A percentile compares a stretch with the other conserved stretches of the same genome.
Conservation (phyloP, 2,888 invertebrate genomes). For the Drosophila hamatofila region DNA sequence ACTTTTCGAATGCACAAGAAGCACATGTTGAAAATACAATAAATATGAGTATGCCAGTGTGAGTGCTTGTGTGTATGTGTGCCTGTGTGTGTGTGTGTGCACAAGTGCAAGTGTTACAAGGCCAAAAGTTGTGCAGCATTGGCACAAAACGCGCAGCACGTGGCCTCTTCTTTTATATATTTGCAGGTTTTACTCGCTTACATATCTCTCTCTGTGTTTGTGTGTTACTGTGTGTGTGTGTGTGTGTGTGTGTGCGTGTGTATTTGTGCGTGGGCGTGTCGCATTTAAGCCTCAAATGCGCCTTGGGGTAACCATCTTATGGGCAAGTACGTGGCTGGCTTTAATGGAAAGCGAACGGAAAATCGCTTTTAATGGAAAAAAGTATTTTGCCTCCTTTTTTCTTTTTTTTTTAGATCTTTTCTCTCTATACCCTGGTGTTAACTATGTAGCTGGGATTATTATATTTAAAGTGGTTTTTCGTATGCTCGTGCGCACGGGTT, state of each 20-base stretch:
- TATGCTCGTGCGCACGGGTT: not conserved
- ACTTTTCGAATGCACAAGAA: slow-evolving; percentile 37
- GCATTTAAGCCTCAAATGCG: slow-evolving; percentile 77
- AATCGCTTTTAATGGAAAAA: slow-evolving; percentile 75
- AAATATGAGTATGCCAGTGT: slow-evolving; percentile 43
- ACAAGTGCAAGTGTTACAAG: slow-evolving; percentile 78
- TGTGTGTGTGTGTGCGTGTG: slow-evolving; percentile 18
- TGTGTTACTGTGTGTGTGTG: slow-evolving; percentile 8
- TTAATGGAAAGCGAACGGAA: slow-evolving; percentile 78
- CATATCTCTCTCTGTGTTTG: slow-evolving; percentile 40
- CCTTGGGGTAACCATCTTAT: slow-evolving; percentile 71
- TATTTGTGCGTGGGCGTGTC: slow-evolving; percentile 65
- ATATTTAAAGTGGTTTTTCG: slow-evolving; percentile 13
- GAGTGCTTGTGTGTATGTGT: not conserved
- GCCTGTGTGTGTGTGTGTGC: slow-evolving; percentile 22
- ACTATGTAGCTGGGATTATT: slow-evolving; percentile 25
- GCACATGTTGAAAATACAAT: slow-evolving; percentile 72
- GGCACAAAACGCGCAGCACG: slow-evolving; percentile 76
- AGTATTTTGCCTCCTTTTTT: slow-evolving; percentile 45
- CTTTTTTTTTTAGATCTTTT: not conserved
- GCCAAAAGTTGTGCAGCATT: slow-evolving; percentile 76
- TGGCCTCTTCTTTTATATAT: slow-evolving; percentile 77
- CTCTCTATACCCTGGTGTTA: slow-evolving; percentile 29
- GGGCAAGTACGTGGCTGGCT: slow-evolving; percentile 67
- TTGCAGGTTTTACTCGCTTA: slow-evolving; percentile 58